phyloP scores from a whole-genome alignment of 1,140 invertebrate species.

The Theocolax elegans region DNA sequence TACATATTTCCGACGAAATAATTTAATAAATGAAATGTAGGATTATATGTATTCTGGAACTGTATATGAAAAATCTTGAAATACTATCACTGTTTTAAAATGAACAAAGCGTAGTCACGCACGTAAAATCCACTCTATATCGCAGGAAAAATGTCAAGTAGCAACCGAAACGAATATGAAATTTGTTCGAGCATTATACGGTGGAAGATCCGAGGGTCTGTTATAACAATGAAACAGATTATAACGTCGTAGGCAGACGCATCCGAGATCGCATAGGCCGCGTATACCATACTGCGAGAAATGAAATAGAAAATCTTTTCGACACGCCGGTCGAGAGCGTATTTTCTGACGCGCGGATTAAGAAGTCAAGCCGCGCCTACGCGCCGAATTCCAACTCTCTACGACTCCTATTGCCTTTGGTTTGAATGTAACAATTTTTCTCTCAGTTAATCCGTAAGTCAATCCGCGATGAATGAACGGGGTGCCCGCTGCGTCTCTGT shows the following conservation, averaged over 20 bases:
- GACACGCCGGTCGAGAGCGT: conserved; percentile 41
- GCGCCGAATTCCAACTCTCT: conserved; percentile 41
- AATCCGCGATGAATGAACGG: conserved; percentile 43
- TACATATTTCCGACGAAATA: too few species aligned
- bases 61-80: too few species aligned
- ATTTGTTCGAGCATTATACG: conserved; percentile 10
- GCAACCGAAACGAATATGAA: neutral
- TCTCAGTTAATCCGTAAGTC: conserved; percentile 49
- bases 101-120: too few species aligned
- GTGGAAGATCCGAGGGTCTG: neutral
- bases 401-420: conserved; percentile 20
- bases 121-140: too few species aligned
- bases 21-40: too few species aligned
- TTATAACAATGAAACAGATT: conserved; percentile 21
- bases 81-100: too few species aligned
- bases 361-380: conserved; percentile 45
- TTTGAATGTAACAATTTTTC: conserved; percentile 44
- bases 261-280: too few species aligned
- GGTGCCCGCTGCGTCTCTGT: conserved; percentile 20
- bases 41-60: too few species aligned
- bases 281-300: too few species aligned
- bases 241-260: neutral
- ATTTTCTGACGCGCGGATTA: conserved; percentile 43
- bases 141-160: too few species aligned
- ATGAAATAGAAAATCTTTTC: conserved; percentile 44